Conservation (phyloP, 2,888 invertebrate species). For the Anarsia innoxiella region DNA sequence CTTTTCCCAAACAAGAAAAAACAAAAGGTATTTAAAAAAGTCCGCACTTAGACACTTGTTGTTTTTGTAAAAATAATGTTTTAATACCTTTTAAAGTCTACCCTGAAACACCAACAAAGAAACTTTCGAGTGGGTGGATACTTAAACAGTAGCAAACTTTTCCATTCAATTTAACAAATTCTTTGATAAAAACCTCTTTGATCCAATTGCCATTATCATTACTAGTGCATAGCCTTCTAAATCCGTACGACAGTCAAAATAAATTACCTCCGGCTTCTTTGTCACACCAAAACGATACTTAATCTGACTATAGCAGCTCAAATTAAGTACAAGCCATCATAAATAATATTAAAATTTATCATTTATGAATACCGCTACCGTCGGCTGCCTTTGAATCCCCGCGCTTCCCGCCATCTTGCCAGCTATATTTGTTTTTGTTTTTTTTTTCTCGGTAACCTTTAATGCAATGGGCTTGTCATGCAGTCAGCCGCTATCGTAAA, state of each 20-base stretch:
- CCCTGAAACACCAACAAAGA: too few species aligned
- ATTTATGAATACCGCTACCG: slow-evolving; percentile 73
- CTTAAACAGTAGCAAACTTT: too few species aligned
- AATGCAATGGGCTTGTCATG: slow-evolving; percentile 67
- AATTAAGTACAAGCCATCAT: slow-evolving; percentile 43
- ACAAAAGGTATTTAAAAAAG: too few species aligned
- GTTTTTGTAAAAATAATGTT: too few species aligned
- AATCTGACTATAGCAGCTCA: slow-evolving; percentile 32
- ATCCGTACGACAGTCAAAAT: slow-evolving; percentile 5
- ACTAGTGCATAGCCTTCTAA: too few species aligned
- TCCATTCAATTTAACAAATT: too few species aligned
- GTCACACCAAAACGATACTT: slow-evolving; percentile 35
- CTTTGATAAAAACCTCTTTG: too few species aligned
- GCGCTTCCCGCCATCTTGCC: slow-evolving; percentile 63
- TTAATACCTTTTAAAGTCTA: too few species aligned
- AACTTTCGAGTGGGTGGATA: too few species aligned
- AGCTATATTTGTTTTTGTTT: slow-evolving; percentile 57
- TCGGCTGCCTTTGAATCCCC: slow-evolving; percentile 54
- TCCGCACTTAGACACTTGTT: too few species aligned
- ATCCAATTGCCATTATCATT: slow-evolving; percentile 3
- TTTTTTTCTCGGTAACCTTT: slow-evolving; percentile 49
- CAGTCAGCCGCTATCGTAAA: slow-evolving; percentile 51
- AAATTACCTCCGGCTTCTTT: slow-evolving; percentile 19
- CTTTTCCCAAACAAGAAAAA: too few species aligned
- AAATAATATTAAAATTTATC: slow-evolving; percentile 72